phyloP scores from a whole-genome alignment of 1,140 invertebrate species.

The Bemisia tabaci region DNA sequence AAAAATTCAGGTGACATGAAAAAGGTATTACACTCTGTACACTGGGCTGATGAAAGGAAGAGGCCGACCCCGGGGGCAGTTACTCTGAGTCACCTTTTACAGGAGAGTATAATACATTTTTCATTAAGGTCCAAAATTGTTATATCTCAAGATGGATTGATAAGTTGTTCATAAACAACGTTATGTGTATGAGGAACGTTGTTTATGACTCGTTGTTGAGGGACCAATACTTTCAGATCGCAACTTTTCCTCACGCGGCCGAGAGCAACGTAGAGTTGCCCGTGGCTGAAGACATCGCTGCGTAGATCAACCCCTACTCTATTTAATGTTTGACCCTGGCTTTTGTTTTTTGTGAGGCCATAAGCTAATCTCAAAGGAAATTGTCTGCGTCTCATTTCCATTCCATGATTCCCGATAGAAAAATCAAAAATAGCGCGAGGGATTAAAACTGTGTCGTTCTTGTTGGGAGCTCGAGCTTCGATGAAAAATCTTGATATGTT shows the following conservation, averaged over 20 bases:
- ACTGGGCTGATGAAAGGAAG: too few species aligned
- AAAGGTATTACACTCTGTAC: too few species aligned
- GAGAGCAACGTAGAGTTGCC: background rate
- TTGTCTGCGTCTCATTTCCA: background rate
- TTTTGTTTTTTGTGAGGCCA: slow-evolving; percentile 24
- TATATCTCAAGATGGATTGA: background rate
- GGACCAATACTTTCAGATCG: background rate
- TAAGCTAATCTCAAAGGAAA: slow-evolving; percentile 5
- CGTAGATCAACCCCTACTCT: background rate
- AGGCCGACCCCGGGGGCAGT: too few species aligned
- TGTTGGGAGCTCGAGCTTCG: background rate
- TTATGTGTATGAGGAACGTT: background rate
- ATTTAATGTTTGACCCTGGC: slow-evolving; percentile 28
- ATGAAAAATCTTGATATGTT: background rate
- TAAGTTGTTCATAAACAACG: background rate
- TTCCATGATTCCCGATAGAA: background rate
- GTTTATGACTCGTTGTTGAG: background rate
- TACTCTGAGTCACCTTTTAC: too few species aligned
- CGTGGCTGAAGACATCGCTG: background rate
- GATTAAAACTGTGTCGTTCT: background rate
- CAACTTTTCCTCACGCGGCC: background rate
- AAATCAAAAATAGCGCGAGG: slow-evolving; percentile 1
- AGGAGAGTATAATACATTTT: too few species aligned
- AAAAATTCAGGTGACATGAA: too few species aligned
- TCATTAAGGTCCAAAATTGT: too few species aligned